These are phyloP conservation scores for Cynaeus angustus DNA, from an alignment of 2,888 invertebrate species.

Conservation along the genomic window DNA sequence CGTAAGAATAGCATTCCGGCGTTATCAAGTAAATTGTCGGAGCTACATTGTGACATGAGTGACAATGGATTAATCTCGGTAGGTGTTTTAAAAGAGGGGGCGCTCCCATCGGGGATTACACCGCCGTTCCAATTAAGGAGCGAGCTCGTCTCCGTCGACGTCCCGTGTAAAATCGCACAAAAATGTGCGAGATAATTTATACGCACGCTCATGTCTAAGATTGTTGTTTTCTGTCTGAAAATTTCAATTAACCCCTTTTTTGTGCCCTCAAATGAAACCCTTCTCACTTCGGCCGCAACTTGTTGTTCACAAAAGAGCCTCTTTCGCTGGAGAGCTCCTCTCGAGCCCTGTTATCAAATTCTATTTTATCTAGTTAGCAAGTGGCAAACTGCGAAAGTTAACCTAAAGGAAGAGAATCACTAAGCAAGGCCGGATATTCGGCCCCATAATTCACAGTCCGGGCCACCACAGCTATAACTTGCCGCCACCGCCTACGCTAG, in stretches of 20 bases:
- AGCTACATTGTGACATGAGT: conserved; percentile 59
- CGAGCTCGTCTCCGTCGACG: conserved; percentile 47
- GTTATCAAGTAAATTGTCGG: conserved; percentile 55
- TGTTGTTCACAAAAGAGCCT: conserved; percentile 3
- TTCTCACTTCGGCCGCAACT: not conserved
- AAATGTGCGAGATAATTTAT: too few species aligned
- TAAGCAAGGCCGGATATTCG: conserved; percentile 61
- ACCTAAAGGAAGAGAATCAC: conserved; percentile 51
- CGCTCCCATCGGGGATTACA: conserved; percentile 53
- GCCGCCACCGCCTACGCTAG: conserved; percentile 50
- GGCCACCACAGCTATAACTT: conserved; percentile 59
- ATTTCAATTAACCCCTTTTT: too few species aligned
- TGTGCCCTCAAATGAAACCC: too few species aligned
- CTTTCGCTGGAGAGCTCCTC: conserved; percentile 5
- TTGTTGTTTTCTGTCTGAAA: too few species aligned
- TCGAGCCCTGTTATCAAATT: conserved; percentile 44
- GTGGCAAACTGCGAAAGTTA: conserved; percentile 52
- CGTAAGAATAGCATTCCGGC: conserved; percentile 53
- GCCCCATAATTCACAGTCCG: conserved; percentile 61
- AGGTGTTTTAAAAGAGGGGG: conserved; percentile 54
- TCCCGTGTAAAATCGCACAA: too few species aligned
- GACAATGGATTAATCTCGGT: conserved; percentile 60
- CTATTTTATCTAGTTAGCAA: conserved; percentile 52
- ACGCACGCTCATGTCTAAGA: too few species aligned
- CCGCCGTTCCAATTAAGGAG: conserved; percentile 60